A percentile compares a stretch with the other conserved stretches of the same genome.
Conservation (phyloP, 2,888 invertebrate genomes). For the Hyppa rectilinea region DNA sequence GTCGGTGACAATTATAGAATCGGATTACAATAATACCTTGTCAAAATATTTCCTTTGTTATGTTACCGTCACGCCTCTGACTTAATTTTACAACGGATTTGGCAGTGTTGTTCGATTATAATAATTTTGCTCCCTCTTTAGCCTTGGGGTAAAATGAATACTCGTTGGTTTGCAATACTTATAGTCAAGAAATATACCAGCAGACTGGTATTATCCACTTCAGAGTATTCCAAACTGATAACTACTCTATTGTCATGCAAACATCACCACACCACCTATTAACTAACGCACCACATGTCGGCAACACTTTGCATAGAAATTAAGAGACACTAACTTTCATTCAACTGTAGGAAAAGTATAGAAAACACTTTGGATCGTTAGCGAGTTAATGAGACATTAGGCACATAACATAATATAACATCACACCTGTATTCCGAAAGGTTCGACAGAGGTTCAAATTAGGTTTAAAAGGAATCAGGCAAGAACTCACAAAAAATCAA, state of each 20-base stretch:
- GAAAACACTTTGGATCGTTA: neutral
- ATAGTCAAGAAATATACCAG: neutral
- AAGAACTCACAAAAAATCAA: too few relatives aligned
- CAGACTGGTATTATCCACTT: neutral
- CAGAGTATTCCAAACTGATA: constrained; percentile 15
- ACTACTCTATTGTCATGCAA: constrained; percentile 39
- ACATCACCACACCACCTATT: constrained; percentile 12
- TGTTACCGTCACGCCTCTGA: neutral
- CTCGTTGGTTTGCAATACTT: neutral
- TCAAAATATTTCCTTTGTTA: neutral
- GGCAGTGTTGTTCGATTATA: neutral
- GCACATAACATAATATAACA: too few relatives aligned
- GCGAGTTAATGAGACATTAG: neutral
- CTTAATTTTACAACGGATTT: neutral
- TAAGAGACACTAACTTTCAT: constrained; percentile 20
- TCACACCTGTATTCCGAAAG: too few relatives aligned
- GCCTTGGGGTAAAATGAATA: too few relatives aligned
- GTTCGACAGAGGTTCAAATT: too few relatives aligned
- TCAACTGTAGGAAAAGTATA: neutral
- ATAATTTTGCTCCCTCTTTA: neutral
- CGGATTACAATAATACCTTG: neutral
- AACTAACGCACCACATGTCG: constrained; percentile 29
- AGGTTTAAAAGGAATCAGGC: too few relatives aligned
- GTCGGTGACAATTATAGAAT: constrained; percentile 4
- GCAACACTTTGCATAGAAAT: constrained; percentile 21